Conservation (phyloP, 1,140 invertebrate species). For the Pygmarrhopalites habei region DNA sequence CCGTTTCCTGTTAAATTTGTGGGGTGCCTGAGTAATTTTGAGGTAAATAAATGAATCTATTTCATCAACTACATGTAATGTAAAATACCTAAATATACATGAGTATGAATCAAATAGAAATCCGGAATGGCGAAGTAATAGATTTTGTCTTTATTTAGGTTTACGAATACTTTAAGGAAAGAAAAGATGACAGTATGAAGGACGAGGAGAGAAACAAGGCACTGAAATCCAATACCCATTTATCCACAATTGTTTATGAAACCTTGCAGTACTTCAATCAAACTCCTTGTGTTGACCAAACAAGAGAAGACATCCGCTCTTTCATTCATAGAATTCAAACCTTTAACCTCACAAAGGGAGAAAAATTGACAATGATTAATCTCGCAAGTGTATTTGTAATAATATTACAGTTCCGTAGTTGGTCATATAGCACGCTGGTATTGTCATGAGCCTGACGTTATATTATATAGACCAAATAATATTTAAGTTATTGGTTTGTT, state of each 20-base stretch:
- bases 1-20: neutral
- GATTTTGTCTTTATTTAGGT: constrained; percentile 14
- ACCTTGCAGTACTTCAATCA: constrained; percentile 29
- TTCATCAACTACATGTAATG: neutral
- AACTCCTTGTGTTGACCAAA: constrained; percentile 23
- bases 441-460: too few species aligned
- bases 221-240: constrained; percentile 23
- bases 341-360: constrained; percentile 29
- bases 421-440: too few species aligned
- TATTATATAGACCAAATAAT: too few species aligned
- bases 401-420: too few species aligned
- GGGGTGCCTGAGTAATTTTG: constrained; percentile 6
- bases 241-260: constrained; percentile 33
- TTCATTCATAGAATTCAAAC: constrained; percentile 22
- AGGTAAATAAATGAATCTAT: neutral
- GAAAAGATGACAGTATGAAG: constrained; percentile 13
- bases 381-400: too few species aligned
- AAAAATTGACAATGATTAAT: constrained; percentile 31
- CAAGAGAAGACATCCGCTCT: constrained; percentile 1
- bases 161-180: constrained; percentile 22
- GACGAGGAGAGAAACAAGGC: constrained; percentile 4
- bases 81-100: neutral
- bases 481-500: too few species aligned
- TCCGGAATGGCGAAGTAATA: too few species aligned
- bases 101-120: neutral